Evolutionary conservation across 2,888 invertebrate species (phyloP).

Genomic region (Cephus nigrinus): DNA sequence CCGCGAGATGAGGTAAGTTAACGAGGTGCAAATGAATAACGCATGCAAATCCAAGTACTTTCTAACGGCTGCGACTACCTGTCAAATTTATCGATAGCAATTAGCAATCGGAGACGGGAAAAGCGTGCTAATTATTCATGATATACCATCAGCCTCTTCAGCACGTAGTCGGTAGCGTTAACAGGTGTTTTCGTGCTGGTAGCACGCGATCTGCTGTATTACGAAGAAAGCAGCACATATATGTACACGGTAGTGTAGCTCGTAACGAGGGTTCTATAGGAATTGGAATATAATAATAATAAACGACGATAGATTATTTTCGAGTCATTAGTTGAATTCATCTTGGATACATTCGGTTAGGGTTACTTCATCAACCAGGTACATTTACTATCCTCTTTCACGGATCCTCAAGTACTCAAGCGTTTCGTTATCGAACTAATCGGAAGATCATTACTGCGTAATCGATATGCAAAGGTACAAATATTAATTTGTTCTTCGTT

Average conservation of each 20-base stretch:
- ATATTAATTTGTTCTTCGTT: constrained; percentile 1
- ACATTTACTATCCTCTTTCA: not conserved
- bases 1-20: constrained; percentile 9
- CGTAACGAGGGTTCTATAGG: not conserved
- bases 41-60: constrained; percentile 31
- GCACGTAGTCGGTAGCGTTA: constrained; percentile 2
- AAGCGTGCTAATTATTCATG: constrained; percentile 39
- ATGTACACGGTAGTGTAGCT: not conserved
- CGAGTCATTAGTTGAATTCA: not conserved
- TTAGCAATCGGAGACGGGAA: constrained; percentile 30
- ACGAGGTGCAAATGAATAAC: constrained; percentile 27
- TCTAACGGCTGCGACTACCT: constrained; percentile 30
- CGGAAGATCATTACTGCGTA: not conserved
- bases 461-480: not conserved
- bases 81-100: constrained; percentile 42
- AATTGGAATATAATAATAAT: not conserved
- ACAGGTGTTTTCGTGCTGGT: constrained; percentile 23
- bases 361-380: not conserved
- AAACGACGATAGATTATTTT: not conserved
- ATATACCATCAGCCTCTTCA: constrained; percentile 22
- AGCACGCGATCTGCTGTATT: not conserved
- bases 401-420: not conserved
- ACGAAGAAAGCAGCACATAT: not conserved
- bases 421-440: not conserved
- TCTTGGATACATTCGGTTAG: not conserved